Base-by-base conservation (phyloP, 2,113 vertebrate species). In the Cephalopterus ornatus region DNA sequence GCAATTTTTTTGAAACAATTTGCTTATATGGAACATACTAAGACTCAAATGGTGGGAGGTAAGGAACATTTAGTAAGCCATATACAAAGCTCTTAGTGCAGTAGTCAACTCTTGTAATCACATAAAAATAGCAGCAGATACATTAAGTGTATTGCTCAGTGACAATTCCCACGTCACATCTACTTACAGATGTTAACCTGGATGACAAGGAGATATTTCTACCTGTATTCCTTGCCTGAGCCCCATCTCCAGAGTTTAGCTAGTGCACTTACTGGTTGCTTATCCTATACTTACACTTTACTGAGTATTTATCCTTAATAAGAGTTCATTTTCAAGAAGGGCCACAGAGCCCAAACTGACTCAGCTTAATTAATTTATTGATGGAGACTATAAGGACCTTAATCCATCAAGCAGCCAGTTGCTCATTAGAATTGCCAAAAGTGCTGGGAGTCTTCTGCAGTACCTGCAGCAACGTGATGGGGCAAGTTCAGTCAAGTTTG, bases 371-470 rank as follows among this genome's bases (percentile, higher is more conserved):
- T 92, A 92, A 81, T 72, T 78, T 89, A 47, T 67, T 75, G 94
- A 87, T 92, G 72, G 91, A 68, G 50, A 28, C 89, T 89, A 4
- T 71, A 86, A 92, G 63, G 42, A 87, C 86, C 44, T 80, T 87
- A 95, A 96, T 95, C 89, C 91, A 93, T 81, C 89, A 95, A 80
- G 33, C 72, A 95, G 95, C 88, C 88, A 71, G 37, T 42, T 30
- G 0, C 67, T 49, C 23, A 71, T 95, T 92, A 95, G 71, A 83
- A 95, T 52, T 88, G 71, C 53, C 93, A 66, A 93, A 92, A 71
- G 49, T 30, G 11, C 49, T 92, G 78, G 24, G 41, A 88, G 2
- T 50, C 58, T 74, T 86, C 78, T 92, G 56, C 50, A 85, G 52
- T 53, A 82, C 26, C 71, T 82, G 71, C 74, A 94, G 63, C 28